Conservation (phyloP, 2,888 invertebrate genomes). For the Heteropelma amictum region DNA sequence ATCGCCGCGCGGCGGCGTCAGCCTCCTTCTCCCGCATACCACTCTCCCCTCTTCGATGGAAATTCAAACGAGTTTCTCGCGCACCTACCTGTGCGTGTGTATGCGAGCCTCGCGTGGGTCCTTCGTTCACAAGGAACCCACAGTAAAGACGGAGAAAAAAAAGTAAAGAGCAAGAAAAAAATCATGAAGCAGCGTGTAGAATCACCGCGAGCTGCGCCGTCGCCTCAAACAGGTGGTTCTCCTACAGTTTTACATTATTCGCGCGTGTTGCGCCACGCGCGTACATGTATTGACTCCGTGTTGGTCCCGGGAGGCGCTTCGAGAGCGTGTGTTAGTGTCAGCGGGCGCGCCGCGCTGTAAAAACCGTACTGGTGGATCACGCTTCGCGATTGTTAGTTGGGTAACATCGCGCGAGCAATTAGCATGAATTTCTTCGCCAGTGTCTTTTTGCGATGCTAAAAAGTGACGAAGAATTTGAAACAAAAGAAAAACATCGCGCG, state of each 20-base stretch:
- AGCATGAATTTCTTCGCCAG: too few relatives aligned
- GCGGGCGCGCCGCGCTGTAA: slow-evolving; percentile 35
- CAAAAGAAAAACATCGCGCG: neutral
- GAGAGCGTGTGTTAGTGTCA: slow-evolving; percentile 1
- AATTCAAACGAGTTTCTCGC: neutral
- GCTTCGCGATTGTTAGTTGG: slow-evolving; percentile 54
- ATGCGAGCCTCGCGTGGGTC: neutral
- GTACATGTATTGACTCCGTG: neutral
- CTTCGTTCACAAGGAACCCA: neutral
- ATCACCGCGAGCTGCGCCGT: slow-evolving; percentile 29
- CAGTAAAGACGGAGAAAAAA: slow-evolving; percentile 10
- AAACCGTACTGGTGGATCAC: slow-evolving; percentile 31
- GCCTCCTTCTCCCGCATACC: too few relatives aligned
- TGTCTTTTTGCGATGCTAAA: slow-evolving; percentile 6
- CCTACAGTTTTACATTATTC: neutral
- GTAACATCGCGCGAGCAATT: slow-evolving; percentile 42
- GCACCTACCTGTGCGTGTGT: neutral
- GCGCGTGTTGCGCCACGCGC: neutral
- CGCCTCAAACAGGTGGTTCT: slow-evolving; percentile 43
- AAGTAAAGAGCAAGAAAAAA: slow-evolving; percentile 9
- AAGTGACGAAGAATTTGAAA: neutral
- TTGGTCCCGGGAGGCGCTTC: neutral
- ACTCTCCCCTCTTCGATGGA: neutral
- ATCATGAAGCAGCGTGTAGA: slow-evolving; percentile 12
- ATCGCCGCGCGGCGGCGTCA: neutral